Evolutionary conservation across 2,113 vertebrate species (phyloP), one percentile per base, ranked within the genome.

Genomic region (Nannospalax galili): DNA sequence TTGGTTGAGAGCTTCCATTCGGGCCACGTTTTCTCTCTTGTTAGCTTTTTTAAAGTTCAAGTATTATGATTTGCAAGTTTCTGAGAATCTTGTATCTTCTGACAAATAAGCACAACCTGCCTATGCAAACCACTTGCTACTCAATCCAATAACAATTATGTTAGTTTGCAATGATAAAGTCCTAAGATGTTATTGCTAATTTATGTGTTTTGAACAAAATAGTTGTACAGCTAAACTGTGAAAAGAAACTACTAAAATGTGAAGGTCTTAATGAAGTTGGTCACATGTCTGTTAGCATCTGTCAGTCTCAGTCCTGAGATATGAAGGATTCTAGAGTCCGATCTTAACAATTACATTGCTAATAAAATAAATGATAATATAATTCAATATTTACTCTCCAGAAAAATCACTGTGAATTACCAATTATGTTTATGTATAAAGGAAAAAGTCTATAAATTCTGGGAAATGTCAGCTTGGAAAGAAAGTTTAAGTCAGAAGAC

Each of bases 191-290:
- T n/a, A n/a, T n/a, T n/a, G n/a, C n/a, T n/a, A n/a, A n/a, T n/a
- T n/a, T 84, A 9, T 45, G 2, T 87, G 35, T 74, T 92, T 94
- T 81, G 84, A 87, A 30, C 56, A 81, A 70, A 88, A 79, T 2
- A 48, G 4, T 84, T 48, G 4, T 72, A 84, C 72, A n/a, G 19
- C 5, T 26, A 58, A 14, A 64, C 69, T 70, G 88, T 82, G 73
- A 92, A 96, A 95, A 81, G 67, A 77, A 93, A 40, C 5, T 37
- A 82, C 72, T 62, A 52, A 80, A 52, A 90, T 24, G 48, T 48
- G 48, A 81, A 80, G 84, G 74, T 69, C 9, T 89, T 92, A 45
- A 89, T 24, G n/a, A 79, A 8, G 7, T n/a, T 84, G 69, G 72
- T 62, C 64, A 65, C 64, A 65, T 22, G 26, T 26, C 24, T 35